Base-by-base conservation (phyloP, 2,113 vertebrate species). In the Lanius ludovicianus region DNA sequence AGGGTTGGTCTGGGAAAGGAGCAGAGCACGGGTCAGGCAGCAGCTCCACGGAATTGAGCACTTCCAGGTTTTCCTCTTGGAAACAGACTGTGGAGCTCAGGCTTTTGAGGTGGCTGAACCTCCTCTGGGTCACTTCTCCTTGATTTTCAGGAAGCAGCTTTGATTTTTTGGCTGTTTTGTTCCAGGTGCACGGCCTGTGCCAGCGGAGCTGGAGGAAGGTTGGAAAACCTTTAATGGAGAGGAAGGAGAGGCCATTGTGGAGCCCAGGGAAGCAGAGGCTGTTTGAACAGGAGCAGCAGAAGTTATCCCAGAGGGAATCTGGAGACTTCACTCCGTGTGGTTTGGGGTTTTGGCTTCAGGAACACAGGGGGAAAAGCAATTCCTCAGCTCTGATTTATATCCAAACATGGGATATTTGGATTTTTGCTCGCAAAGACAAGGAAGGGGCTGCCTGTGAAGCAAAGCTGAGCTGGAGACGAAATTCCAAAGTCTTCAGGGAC, bases 31-130 rank as follows among this genome's bases (percentile, higher is more conserved):
- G 28, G 3, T 12, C 46, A 33, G 63, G 62, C 22, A 39, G 35
- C 42, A n/a, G 0, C 23, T 75, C 64, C 6, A 0, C 5, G 0
- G 16, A 44, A 50, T 0, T 11, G 33, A 46, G 13, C 15, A 1
- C 19, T 67, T 59, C 56, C 75, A 83, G 44, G 49, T 24, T 50
- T 57, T 86, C 31, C 33, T 50, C 19, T 33, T 1, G 2, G 42
- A 22, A 42, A 6, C 13, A 35, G 6, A 5, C 6, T 6, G 10
- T 15, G 75, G 46, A 37, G 24, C 28, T 39, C 1, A 2, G 13
- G 8, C 27, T 33, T 87, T 37, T 25, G 47, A 39, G 74, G 64
- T 11, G 17, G 55, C 6, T 7, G 56, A 17, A 15, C 9, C 11
- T 89, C 52, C 53, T 56, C 39, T 19, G 35, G 14, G 23, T 46